A percentile compares a stretch with the other conserved stretches of the same genome.
Conservation (phyloP, 2,797 vertebrate species). For the Amniataba percoides region DNA sequence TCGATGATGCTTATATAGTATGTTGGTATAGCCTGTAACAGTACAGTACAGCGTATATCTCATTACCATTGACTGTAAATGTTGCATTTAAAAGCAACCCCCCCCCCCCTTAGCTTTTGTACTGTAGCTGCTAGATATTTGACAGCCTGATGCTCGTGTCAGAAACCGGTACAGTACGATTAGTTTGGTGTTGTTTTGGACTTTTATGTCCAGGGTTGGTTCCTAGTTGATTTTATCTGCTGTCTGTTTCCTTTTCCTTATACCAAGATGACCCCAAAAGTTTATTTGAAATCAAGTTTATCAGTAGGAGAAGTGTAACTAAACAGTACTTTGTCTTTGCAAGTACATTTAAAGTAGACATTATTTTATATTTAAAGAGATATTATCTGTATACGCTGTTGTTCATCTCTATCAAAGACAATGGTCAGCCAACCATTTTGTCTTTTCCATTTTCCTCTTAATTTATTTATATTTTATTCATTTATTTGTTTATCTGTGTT, state of each 20-base stretch:
- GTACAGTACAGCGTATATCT: conserved; percentile 41
- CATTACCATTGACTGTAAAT: conserved; percentile 60
- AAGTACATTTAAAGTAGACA: background rate
- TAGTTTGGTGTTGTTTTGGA: conserved; percentile 41
- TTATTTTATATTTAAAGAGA: background rate
- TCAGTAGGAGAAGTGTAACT: background rate
- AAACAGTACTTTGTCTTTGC: background rate
- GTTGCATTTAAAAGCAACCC: conserved; percentile 52
- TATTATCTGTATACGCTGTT: background rate
- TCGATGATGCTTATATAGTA: conserved; percentile 58
- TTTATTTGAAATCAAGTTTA: conserved; percentile 11
- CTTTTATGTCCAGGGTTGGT: conserved; percentile 39
- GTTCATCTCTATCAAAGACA: conserved; percentile 45
- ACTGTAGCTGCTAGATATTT: conserved; percentile 61
- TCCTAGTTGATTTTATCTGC: conserved; percentile 43
- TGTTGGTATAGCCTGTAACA: conserved; percentile 58
- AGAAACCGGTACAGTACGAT: conserved; percentile 55
- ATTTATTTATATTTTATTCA: too few relatives aligned
- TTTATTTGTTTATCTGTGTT: background rate
- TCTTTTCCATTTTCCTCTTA: conserved; percentile 18
- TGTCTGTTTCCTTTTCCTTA: conserved; percentile 24
- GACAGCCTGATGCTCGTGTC: conserved; percentile 55
- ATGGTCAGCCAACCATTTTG: conserved; percentile 83
- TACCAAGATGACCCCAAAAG: conserved; percentile 61
- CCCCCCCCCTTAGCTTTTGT: conserved; percentile 52